These are phyloP conservation scores for Drosophila nr. medialis DNA, from an alignment of 2,888 invertebrate species.

Conservation along the genomic window DNA sequence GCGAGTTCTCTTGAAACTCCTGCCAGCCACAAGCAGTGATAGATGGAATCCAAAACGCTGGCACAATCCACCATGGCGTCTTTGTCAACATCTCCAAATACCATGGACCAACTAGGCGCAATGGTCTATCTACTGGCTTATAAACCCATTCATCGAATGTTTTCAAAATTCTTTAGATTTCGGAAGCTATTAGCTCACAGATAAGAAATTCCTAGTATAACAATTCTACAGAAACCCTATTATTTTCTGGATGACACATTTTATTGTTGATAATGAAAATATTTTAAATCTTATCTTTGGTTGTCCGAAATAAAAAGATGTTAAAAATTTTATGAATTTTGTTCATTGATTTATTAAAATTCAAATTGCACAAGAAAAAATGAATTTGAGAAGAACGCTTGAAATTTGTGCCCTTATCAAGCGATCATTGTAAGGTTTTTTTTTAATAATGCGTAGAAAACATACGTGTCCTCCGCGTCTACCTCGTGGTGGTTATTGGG, in stretches of 20 bases:
- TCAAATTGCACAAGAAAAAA: not conserved
- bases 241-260: not conserved
- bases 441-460: constrained; percentile 3
- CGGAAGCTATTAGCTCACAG: not conserved
- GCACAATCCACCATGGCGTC: constrained; percentile 91
- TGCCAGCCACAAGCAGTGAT: constrained; percentile 86
- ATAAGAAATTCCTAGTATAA: not conserved
- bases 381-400: not conserved
- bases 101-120: constrained; percentile 88
- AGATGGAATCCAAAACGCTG: constrained; percentile 90
- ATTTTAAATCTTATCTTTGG: not conserved
- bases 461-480: not conserved
- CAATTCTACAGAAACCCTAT: not conserved
- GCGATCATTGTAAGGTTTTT: not conserved
- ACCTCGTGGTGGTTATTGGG: constrained; percentile 56
- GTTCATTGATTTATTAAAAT: not conserved
- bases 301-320: not conserved
- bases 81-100: constrained; percentile 89
- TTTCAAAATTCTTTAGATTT: constrained; percentile 52
- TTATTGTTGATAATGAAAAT: not conserved
- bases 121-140: constrained; percentile 89
- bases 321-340: not conserved
- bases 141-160: constrained; percentile 90
- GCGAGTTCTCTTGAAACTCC: constrained; percentile 81
- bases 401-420: not conserved